Evolutionary conservation across 2,113 vertebrate species (phyloP), one percentile per base, ranked within the genome.

Genomic region (Rhadina sibilatrix): DNA sequence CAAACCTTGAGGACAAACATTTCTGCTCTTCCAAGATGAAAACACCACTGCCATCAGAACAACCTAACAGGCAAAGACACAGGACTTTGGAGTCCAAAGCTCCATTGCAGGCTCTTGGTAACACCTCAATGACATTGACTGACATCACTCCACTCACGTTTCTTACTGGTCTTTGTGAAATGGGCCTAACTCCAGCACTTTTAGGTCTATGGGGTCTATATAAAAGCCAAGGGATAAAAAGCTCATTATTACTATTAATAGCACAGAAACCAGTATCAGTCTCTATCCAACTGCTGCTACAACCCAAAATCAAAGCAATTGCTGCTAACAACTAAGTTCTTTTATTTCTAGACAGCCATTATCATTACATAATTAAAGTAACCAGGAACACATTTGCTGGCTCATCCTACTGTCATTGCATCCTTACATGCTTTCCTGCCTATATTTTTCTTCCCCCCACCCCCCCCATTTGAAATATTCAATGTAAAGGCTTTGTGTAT

Each of bases 141-240:
- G 40, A 28, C 17, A 40, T 42, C 28, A 56, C 23, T 47, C 16
- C 40, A 37, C 11, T 64, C 33, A 33, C 4, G 4, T 54, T 87
- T 54, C 53, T 54, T 37, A 21, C 8, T 21, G 6, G 4, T 46
- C 10, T 60, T 40, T 59, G 74, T 31, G 35, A 77, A 81, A 50
- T 22, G 6, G 27, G 44, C 33, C 54, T 47, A 52, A 74, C 16
- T 15, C 60, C 46, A 74, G 18, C 54, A 47, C 23, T 46, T 68
- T 8, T 38, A 50, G 7, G 42, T 12, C 27, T 69, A 7, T 12
- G 7, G 25, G 6, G 6, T 5, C 15, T n/a, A 1, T 7, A 4
- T 21, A 31, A 69, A 6, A 68, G 11, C 5, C 30, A 69, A 74
- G 17, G 12, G 28, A 69, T 4, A n/a, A 12, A 56, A 59, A 50